phyloP scores from a whole-genome alignment of 2,888 invertebrate species.

The Ornithoptera priamus region DNA sequence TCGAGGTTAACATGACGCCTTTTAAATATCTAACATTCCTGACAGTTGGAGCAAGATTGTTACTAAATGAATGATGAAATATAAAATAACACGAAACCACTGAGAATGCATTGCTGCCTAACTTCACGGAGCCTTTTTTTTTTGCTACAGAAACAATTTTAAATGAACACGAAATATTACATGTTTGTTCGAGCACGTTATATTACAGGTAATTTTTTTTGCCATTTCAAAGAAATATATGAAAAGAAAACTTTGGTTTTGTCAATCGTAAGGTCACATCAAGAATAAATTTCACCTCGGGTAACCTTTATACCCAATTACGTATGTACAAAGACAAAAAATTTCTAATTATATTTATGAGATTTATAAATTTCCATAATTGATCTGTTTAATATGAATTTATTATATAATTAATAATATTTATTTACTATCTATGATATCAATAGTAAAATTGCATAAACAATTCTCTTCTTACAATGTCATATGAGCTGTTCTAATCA shows the following conservation, averaged over 20 bases:
- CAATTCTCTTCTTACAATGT: conserved; percentile 7
- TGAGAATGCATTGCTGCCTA: conserved; percentile 5
- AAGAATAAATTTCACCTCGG: too few species aligned
- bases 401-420: too few species aligned
- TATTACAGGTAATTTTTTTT: conserved; percentile 8
- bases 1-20: conserved; percentile 57
- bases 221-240: neutral
- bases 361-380: too few species aligned
- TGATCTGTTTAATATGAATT: too few species aligned
- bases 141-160: neutral
- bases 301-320: too few species aligned
- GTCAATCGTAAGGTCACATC: too few species aligned
- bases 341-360: too few species aligned
- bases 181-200: conserved; percentile 3
- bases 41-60: conserved; percentile 28
- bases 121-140: neutral
- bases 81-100: conserved; percentile 21
- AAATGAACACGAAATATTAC: conserved; percentile 11
- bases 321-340: too few species aligned
- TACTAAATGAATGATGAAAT: conserved; percentile 29
- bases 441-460: conserved; percentile 10
- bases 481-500: conserved; percentile 15
- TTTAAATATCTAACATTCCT: conserved; percentile 33
- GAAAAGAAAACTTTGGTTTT: too few species aligned
- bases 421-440: neutral